Evolutionary conservation across 92 coral and sea anemone species (phyloP).

Genomic region (Bergia puertoricense): DNA sequence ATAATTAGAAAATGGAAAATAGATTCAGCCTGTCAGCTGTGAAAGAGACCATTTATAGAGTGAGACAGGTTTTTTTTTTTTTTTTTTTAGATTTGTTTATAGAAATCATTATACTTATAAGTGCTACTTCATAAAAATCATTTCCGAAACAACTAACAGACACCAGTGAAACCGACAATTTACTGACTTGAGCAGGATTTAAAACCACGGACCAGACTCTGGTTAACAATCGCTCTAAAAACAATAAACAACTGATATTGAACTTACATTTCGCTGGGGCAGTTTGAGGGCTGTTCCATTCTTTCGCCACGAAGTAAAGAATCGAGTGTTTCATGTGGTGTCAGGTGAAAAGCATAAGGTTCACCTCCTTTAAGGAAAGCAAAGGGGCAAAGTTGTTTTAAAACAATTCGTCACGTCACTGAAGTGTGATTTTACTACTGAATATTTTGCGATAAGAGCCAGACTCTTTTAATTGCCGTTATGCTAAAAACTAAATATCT

Average conservation of each 20-base stretch:
- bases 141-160: no score
- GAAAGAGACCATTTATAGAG: no score
- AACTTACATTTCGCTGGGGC: slow-evolving; percentile 82
- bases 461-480: no score
- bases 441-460: background rate
- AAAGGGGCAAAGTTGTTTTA: background rate
- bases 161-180: background rate
- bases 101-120: no score
- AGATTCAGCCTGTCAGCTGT: no score
- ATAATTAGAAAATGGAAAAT: no score
- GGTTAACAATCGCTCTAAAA: background rate
- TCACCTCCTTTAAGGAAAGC: slow-evolving; percentile 66
- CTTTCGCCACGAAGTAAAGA: slow-evolving; percentile 78
- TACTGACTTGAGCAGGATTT: background rate
- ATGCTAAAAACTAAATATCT: no score
- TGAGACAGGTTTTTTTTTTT: no score
- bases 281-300: slow-evolving; percentile 80
- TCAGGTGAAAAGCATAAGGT: slow-evolving; percentile 75
- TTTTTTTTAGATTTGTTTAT: no score
- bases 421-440: background rate
- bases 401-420: background rate
- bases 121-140: no score
- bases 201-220: no score
- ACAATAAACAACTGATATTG: background rate
- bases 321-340: slow-evolving; percentile 69